Conservation (phyloP, 2,888 invertebrate species). For the Micropterix aruncella region DNA sequence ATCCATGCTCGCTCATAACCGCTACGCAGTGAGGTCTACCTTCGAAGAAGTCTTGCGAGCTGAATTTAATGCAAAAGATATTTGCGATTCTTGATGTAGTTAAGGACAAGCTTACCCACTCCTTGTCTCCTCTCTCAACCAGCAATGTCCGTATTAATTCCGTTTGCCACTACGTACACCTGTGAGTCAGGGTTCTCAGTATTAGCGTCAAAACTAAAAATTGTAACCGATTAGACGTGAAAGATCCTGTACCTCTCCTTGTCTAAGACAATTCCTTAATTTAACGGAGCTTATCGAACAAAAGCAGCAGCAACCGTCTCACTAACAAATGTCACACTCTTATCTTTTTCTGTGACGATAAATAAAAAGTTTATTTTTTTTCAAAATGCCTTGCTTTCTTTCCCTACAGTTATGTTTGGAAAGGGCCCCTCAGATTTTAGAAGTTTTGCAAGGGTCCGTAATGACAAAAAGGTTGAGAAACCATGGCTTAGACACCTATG, state of each 20-base stretch:
- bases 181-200: slow-evolving; percentile 1
- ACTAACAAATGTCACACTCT: too few relatives aligned
- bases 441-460: neutral
- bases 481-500: too few relatives aligned
- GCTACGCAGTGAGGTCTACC: too few relatives aligned
- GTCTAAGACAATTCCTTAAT: neutral
- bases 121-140: neutral
- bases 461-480: neutral
- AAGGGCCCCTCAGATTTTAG: neutral
- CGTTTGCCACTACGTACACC: neutral
- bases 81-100: neutral
- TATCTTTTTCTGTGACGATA: neutral
- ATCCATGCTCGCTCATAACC: too few relatives aligned
- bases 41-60: too few relatives aligned
- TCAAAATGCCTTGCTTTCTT: neutral
- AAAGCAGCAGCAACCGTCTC: too few relatives aligned
- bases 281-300: neutral
- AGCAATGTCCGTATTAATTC: neutral
- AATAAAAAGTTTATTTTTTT: neutral
- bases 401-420: neutral
- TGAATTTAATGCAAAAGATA: too few relatives aligned
- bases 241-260: too few relatives aligned
- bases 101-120: neutral
- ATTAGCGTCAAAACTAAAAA: neutral
- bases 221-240: too few relatives aligned